Conservation (phyloP, 2,797 vertebrate genomes). For the Pagetopsis macropterus region DNA sequence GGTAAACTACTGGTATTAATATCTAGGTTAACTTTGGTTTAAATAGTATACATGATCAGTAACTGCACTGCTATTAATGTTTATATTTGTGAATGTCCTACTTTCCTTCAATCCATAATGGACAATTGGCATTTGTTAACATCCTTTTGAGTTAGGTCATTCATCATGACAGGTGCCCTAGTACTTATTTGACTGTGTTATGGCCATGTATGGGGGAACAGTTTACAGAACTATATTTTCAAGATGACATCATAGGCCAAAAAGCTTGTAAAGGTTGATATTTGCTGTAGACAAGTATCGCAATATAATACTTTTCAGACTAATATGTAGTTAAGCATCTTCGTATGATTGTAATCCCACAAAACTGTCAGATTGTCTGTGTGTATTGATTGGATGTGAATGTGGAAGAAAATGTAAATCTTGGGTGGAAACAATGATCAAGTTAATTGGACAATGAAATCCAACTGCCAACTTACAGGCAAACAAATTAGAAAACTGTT, state of each 20-base stretch:
- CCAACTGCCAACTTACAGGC: background rate
- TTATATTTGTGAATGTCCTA: background rate
- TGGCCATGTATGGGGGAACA: background rate
- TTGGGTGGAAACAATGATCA: background rate
- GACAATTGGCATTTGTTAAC: background rate
- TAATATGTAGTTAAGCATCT: background rate
- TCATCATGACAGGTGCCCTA: conserved; percentile 9
- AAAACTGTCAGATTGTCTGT: background rate
- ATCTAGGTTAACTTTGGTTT: background rate
- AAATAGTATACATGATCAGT: background rate
- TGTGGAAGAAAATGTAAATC: background rate
- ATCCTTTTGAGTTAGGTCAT: background rate
- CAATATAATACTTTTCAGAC: background rate
- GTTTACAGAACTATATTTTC: conserved; percentile 2
- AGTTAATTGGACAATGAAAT: conserved; percentile 1
- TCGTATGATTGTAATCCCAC: background rate
- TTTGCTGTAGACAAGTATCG: background rate
- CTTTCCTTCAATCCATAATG: background rate
- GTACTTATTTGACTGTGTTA: conserved; percentile 3
- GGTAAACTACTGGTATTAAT: background rate
- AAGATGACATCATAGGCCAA: background rate
- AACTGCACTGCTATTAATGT: background rate
- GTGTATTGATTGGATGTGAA: background rate
- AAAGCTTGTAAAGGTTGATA: conserved; percentile 6
- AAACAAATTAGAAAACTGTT: background rate